A percentile compares a stretch with the other conserved stretches of the same genome.
Evolutionary conservation across 2,888 invertebrate species (phyloP).

Genomic region (Prionchulus punctatus): DNA sequence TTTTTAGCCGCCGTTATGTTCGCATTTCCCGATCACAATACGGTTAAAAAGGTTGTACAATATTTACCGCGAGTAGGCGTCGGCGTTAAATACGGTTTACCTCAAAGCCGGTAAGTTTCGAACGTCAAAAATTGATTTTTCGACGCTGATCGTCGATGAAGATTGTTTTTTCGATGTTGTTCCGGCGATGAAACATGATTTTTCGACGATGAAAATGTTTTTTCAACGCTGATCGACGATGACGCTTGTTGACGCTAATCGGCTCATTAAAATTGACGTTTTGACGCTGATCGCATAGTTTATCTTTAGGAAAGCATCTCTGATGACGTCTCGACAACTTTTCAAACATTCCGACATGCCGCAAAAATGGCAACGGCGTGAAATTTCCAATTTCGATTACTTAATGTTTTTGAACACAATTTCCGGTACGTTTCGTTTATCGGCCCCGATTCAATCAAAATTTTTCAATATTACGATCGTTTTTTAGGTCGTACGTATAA

Average conservation of each 20-base stretch:
- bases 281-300: background rate
- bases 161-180: constrained; percentile 2
- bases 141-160: too few species aligned
- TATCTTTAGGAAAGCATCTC: constrained; percentile 64
- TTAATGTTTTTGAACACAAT: constrained; percentile 99
- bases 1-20: constrained; percentile 90
- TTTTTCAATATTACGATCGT: constrained; percentile 20
- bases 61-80: constrained; percentile 91
- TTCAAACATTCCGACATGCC: constrained; percentile 99
- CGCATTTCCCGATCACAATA: constrained; percentile 87
- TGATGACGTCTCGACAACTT: constrained; percentile 95
- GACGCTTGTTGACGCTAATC: too few species aligned
- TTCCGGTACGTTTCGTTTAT: too few species aligned
- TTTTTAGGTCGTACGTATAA: constrained; percentile 88
- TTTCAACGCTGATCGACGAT: too few species aligned
- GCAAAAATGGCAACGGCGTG: constrained; percentile 94
- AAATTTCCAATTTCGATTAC: constrained; percentile 99
- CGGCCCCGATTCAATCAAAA: too few species aligned
- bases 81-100: constrained; percentile 97
- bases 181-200: background rate
- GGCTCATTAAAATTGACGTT: too few species aligned
- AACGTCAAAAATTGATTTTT: too few species aligned
- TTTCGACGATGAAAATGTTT: too few species aligned
- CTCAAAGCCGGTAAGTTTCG: constrained; percentile 71
- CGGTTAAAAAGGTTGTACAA: constrained; percentile 94